Percentiles rank a stretch among this genome's conserved stretches.
These are phyloP conservation scores for Germaria angustata DNA, from an alignment of 2,888 invertebrate species.

Conservation along the genomic window DNA sequence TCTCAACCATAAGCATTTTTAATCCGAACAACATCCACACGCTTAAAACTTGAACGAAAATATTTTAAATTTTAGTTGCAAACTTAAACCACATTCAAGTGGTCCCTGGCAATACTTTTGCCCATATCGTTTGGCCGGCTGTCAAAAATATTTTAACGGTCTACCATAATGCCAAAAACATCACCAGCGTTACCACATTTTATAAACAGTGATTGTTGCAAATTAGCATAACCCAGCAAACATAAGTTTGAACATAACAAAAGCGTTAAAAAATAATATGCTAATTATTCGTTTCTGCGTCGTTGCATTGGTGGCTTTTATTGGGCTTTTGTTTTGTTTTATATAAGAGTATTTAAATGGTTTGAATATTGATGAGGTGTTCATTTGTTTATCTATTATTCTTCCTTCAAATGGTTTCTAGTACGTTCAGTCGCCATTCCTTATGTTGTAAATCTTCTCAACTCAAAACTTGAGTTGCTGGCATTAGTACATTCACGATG, in stretches of 20 bases:
- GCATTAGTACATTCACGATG: no score
- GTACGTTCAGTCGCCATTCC: no score
- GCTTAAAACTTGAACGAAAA: neutral
- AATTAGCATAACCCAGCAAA: neutral
- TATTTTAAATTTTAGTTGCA: neutral
- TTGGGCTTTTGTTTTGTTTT: no score
- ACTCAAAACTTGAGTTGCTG: no score
- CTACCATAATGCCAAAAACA: constrained; percentile 2
- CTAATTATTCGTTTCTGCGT: no score
- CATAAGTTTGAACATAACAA: neutral
- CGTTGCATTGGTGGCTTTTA: no score
- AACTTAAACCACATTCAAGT: neutral
- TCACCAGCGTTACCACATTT: constrained; percentile 11
- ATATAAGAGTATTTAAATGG: no score
- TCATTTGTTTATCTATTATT: neutral
- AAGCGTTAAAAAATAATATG: neutral
- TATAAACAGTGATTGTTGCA: constrained; percentile 24
- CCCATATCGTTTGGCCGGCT: constrained; percentile 34
- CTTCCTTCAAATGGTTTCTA: no score
- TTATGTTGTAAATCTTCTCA: no score
- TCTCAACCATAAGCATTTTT: neutral
- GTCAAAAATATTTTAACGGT: constrained; percentile 26
- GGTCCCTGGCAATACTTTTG: constrained; percentile 10
- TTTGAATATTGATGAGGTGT: no score
- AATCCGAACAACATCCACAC: neutral